Evolutionary conservation across 2,113 vertebrate species (phyloP).

Genomic region (Vidua chalybeata): DNA sequence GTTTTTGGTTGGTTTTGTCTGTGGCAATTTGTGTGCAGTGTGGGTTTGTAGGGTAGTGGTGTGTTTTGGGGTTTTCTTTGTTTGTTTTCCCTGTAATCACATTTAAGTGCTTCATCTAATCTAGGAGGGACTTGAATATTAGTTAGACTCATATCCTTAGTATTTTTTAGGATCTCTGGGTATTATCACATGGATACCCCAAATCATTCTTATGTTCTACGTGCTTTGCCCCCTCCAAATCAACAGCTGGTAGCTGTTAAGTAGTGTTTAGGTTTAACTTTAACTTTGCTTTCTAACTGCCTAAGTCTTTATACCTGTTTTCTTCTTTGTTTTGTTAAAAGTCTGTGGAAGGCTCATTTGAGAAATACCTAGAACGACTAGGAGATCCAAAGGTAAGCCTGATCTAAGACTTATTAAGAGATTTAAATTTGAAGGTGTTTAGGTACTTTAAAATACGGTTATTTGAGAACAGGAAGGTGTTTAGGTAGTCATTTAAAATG

Average conservation of each 20-base stretch:
- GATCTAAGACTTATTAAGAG: neutral
- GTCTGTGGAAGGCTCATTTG: slow-evolving; percentile 96
- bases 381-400: slow-evolving; percentile 90
- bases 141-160: neutral
- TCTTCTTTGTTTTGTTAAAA: slow-evolving; percentile 63
- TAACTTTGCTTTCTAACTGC: neutral
- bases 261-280: neutral
- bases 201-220: rapidly evolving
- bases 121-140: neutral
- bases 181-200: neutral
- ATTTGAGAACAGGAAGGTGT: no score
- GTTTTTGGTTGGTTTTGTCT: neutral
- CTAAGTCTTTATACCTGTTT: neutral
- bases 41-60: neutral
- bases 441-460: neutral
- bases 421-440: neutral
- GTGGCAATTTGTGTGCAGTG: neutral
- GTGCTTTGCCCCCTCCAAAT: rapidly evolving
- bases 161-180: neutral
- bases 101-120: neutral
- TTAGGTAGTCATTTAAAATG: neutral
- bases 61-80: neutral
- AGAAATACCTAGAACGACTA: slow-evolving; percentile 92
- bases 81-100: neutral
- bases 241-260: neutral